phyloP scores from a whole-genome alignment of 2,888 invertebrate genomes.

The Entomobrya proxima region DNA sequence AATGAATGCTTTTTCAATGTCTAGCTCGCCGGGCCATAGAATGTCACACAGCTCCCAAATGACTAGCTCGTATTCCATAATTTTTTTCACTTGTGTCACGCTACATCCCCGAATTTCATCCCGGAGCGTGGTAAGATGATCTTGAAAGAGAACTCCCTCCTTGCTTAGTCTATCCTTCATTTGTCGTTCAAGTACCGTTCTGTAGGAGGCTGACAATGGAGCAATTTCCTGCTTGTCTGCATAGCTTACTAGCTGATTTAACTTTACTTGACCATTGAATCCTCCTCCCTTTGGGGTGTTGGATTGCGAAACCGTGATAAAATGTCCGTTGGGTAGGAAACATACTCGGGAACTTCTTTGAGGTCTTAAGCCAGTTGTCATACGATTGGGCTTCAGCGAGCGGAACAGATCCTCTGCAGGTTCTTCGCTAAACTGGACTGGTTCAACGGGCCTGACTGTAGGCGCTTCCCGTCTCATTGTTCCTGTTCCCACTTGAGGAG shows the following conservation, averaged over 20 bases:
- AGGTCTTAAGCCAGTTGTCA: background rate
- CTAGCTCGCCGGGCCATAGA: slow-evolving; percentile 81
- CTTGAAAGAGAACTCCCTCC: slow-evolving; percentile 36
- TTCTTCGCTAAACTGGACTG: background rate
- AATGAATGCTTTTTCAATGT: background rate
- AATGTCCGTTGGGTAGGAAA: slow-evolving; percentile 68
- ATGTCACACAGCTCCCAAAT: slow-evolving; percentile 87
- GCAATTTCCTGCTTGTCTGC: slow-evolving; percentile 37
- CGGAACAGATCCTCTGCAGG: slow-evolving; percentile 16
- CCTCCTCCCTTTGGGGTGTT: background rate
- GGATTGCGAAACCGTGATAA: slow-evolving; percentile 56
- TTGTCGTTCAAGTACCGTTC: slow-evolving; percentile 42
- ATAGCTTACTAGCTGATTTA: slow-evolving; percentile 29
- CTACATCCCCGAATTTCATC: background rate
- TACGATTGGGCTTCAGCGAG: background rate
- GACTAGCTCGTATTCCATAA: slow-evolving; percentile 66
- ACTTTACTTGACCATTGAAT: slow-evolving; percentile 26
- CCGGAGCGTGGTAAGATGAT: slow-evolving; percentile 8
- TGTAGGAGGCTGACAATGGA: background rate
- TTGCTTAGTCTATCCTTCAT: slow-evolving; percentile 33
- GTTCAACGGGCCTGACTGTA: slow-evolving; percentile 3
- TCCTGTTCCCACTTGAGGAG: background rate
- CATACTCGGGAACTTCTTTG: slow-evolving; percentile 55
- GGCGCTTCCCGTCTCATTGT: slow-evolving; percentile 9
- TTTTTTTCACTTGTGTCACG: background rate